Conservation (phyloP, 2,888 invertebrate species). For the Standfussiana lucernea region DNA sequence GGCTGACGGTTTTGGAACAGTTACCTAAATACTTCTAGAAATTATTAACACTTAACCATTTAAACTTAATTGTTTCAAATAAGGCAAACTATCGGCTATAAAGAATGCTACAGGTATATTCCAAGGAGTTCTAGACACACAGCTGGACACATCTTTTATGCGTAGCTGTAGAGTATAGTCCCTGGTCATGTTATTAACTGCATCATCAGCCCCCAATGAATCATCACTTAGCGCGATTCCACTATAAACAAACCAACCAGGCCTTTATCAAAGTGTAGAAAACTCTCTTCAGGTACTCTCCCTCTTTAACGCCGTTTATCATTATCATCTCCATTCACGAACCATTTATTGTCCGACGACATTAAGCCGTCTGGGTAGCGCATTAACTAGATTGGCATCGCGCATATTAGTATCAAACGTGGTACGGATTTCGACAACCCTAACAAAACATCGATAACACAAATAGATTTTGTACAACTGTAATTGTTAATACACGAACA, state of each 20-base stretch:
- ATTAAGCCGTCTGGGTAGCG: not conserved
- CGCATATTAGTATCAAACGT: not conserved
- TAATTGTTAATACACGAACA: conserved; percentile 53
- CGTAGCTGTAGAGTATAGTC: not conserved
- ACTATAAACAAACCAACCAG: not conserved
- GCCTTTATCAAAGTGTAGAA: no score
- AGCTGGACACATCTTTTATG: not conserved
- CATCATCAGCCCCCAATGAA: not conserved
- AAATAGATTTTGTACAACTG: conserved; percentile 37
- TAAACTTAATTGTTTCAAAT: not conserved
- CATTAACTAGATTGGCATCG: not conserved
- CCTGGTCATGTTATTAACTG: not conserved
- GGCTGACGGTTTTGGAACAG: conserved; percentile 19
- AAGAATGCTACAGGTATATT: not conserved
- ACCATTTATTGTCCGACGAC: not conserved
- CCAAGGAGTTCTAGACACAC: not conserved
- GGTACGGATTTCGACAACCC: conserved; percentile 16
- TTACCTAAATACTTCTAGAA: not conserved
- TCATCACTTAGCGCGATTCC: not conserved
- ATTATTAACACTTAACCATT: not conserved
- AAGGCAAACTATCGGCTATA: not conserved
- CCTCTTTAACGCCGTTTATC: not conserved
- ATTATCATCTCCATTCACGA: not conserved
- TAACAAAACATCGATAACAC: conserved; percentile 17
- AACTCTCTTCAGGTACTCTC: not conserved